A percentile compares a stretch with the other conserved stretches of the same genome.
Evolutionary conservation across 1,140 invertebrate genomes (phyloP).

Genomic region (Vanessa atalanta): DNA sequence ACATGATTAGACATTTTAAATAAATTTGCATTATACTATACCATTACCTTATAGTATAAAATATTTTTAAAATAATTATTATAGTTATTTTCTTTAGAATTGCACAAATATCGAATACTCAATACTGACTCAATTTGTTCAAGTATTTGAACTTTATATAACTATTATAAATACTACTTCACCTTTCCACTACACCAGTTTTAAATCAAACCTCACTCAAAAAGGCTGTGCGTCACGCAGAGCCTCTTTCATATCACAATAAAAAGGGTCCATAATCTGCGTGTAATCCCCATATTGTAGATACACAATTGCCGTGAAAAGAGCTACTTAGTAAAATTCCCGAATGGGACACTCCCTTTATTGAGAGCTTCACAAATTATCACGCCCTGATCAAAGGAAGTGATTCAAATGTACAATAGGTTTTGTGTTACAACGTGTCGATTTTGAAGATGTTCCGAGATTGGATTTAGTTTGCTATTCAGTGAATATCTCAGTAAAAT

Average conservation of each 20-base stretch:
- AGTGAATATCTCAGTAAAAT: not conserved
- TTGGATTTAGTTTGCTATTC: constrained; percentile 18
- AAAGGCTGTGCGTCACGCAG: constrained; percentile 29
- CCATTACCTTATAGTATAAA: too few relatives aligned
- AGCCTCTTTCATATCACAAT: constrained; percentile 48
- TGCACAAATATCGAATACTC: too few relatives aligned
- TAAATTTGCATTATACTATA: too few relatives aligned
- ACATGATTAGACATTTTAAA: not conserved
- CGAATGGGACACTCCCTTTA: constrained; percentile 52
- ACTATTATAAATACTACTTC: constrained; percentile 23
- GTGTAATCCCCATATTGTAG: constrained; percentile 73
- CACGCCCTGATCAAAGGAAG: constrained; percentile 73
- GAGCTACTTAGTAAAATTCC: constrained; percentile 64
- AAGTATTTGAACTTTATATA: not conserved
- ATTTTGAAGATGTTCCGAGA: constrained; percentile 32
- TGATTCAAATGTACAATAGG: constrained; percentile 59
- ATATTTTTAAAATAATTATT: too few relatives aligned
- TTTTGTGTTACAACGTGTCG: constrained; percentile 68
- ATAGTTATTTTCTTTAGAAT: too few relatives aligned
- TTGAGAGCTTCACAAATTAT: constrained; percentile 59
- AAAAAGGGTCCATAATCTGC: constrained; percentile 61
- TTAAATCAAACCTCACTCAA: constrained; percentile 53
- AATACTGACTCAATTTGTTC: not conserved
- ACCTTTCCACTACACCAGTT: constrained; percentile 43
- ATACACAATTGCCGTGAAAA: constrained; percentile 77